These are phyloP conservation scores for Aphis craccivora DNA, from an alignment of 1,140 invertebrate species.

Conservation along the genomic window DNA sequence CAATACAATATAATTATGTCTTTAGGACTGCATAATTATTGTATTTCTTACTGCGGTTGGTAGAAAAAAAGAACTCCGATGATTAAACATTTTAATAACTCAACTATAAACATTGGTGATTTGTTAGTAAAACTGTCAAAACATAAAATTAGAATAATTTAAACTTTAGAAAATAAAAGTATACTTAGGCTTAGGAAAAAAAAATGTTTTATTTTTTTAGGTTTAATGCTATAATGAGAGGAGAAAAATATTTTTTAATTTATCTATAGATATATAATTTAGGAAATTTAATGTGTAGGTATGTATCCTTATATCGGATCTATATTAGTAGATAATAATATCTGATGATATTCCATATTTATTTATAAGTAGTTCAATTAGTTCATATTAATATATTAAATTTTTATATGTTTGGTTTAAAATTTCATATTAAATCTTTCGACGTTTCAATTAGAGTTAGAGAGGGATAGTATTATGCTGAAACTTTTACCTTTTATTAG, in stretches of 20 bases:
- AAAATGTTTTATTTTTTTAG: neutral
- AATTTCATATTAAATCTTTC: neutral
- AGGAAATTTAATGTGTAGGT: no score
- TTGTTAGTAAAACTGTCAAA: neutral
- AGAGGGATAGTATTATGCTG: neutral
- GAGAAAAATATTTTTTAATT: neutral
- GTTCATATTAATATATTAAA: neutral
- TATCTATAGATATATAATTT: neutral
- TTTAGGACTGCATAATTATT: neutral
- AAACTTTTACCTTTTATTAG: neutral
- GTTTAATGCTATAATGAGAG: neutral
- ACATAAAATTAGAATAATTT: constrained; percentile 19
- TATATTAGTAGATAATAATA: neutral
- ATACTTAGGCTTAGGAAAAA: neutral
- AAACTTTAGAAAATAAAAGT: neutral
- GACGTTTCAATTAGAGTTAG: neutral
- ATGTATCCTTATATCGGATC: neutral
- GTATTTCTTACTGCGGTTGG: neutral
- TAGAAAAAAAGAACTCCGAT: neutral
- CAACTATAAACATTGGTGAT: constrained; percentile 4
- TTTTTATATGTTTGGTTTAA: neutral
- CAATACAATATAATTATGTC: neutral
- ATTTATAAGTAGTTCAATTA: neutral
- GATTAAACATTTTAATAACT: neutral
- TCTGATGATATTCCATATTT: neutral